These are phyloP conservation scores for Drosophila kohkoa DNA, from an alignment of 1,140 invertebrate species.

Conservation along the genomic window DNA sequence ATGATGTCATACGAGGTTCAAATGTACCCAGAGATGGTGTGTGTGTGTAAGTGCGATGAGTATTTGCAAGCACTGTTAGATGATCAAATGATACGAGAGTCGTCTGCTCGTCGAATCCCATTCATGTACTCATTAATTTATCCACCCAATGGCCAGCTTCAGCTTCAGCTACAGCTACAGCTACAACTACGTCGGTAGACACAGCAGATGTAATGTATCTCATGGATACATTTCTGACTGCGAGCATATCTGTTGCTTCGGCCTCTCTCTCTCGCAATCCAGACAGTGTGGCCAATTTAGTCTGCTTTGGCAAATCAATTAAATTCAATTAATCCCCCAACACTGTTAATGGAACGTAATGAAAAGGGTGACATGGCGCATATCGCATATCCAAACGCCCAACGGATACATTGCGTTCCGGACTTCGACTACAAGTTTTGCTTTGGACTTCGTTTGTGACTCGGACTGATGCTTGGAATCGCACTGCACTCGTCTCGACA, in stretches of 20 bases:
- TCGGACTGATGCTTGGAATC: slow-evolving; percentile 27
- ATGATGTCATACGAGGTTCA: slow-evolving; percentile 71
- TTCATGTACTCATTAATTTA: slow-evolving; percentile 81
- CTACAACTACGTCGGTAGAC: slow-evolving; percentile 42
- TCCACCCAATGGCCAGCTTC: slow-evolving; percentile 19
- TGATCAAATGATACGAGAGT: slow-evolving; percentile 65
- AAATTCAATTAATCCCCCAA: slow-evolving; percentile 85
- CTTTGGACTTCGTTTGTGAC: slow-evolving; percentile 16
- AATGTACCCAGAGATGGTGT: not conserved
- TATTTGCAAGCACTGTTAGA: slow-evolving; percentile 77
- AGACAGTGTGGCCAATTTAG: slow-evolving; percentile 84
- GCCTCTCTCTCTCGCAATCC: slow-evolving; percentile 55
- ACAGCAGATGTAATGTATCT: slow-evolving; percentile 57
- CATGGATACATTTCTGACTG: slow-evolving; percentile 34
- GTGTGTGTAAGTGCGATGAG: slow-evolving; percentile 21
- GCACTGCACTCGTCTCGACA: not conserved
- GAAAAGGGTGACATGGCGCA: slow-evolving; percentile 83
- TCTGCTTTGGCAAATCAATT: slow-evolving; percentile 85
- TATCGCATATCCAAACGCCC: slow-evolving; percentile 54
- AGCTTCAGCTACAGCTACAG: slow-evolving; percentile 27
- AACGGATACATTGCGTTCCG: slow-evolving; percentile 77
- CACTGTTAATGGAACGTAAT: slow-evolving; percentile 84
- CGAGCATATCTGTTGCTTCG: slow-evolving; percentile 53
- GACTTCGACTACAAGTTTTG: slow-evolving; percentile 50
- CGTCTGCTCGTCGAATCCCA: slow-evolving; percentile 63